Conservation (phyloP, 2,888 invertebrate genomes). For the Morpho deidamia region DNA sequence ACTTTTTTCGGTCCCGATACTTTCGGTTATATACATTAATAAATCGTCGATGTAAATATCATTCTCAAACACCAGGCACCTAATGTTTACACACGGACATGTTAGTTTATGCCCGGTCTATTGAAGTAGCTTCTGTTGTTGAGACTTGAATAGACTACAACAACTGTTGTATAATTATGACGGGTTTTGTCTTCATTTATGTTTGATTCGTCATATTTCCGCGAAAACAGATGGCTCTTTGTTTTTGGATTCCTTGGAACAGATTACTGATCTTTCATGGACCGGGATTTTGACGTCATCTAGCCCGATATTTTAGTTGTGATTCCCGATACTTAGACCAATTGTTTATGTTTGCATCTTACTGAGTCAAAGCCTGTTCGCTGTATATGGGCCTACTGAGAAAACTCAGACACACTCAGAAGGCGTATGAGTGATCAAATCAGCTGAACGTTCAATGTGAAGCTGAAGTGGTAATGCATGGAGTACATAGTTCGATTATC, state of each 20-base stretch:
- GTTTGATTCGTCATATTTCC: slow-evolving; percentile 6
- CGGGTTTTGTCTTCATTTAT: neutral
- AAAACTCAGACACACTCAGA: too few species aligned
- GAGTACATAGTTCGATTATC: too few species aligned
- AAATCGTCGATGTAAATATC: neutral
- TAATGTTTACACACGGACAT: slow-evolving; percentile 5
- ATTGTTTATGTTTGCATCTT: too few species aligned
- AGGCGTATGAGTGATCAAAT: too few species aligned
- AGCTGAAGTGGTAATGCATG: too few species aligned
- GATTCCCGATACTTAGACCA: too few species aligned
- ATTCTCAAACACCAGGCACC: slow-evolving; percentile 1
- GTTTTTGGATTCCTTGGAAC: slow-evolving; percentile 2
- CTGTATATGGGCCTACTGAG: too few species aligned
- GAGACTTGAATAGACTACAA: slow-evolving; percentile 4
- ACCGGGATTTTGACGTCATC: neutral
- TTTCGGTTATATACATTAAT: too few species aligned
- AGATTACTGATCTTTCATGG: neutral
- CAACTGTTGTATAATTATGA: neutral
- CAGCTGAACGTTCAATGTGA: too few species aligned
- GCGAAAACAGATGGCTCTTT: slow-evolving; percentile 7
- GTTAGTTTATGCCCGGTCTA: slow-evolving; percentile 7
- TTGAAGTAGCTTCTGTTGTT: slow-evolving; percentile 12
- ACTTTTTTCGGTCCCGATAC: too few species aligned
- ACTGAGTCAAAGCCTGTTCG: too few species aligned
- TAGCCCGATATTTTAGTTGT: too few species aligned